Percentiles rank a stretch among this genome's conserved stretches.
Evolutionary conservation across 2,113 vertebrate genomes (phyloP).

Genomic region (Alligator sinensis): DNA sequence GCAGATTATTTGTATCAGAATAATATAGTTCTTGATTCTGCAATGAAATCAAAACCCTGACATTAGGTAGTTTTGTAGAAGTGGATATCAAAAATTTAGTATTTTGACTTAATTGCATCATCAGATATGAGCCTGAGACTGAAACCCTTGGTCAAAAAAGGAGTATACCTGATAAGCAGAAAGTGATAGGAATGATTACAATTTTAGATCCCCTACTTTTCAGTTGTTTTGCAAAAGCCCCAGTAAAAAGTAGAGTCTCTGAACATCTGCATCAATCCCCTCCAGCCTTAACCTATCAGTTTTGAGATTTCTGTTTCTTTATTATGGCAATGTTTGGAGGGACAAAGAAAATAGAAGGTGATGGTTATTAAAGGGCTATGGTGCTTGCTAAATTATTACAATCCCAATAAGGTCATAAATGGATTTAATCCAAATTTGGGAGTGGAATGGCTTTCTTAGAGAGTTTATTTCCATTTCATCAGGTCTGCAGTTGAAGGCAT

Average conservation of each 20-base stretch:
- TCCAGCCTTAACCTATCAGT: neutral
- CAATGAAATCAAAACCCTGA: neutral
- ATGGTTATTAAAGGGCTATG: neutral
- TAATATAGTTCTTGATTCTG: neutral
- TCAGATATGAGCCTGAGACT: neutral
- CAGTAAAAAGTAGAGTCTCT: neutral
- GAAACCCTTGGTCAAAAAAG: neutral
- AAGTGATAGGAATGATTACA: neutral
- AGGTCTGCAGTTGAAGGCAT: neutral
- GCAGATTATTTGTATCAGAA: neutral
- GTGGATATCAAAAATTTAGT: neutral
- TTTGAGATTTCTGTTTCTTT: neutral
- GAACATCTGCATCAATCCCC: neutral
- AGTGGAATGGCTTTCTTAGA: constrained; percentile 4
- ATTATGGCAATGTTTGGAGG: neutral
- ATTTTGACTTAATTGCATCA: neutral
- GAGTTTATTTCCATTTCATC: neutral
- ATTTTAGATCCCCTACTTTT: constrained; percentile 18
- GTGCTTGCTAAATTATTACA: neutral
- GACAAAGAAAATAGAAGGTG: neutral
- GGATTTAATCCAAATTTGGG: neutral
- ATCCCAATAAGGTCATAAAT: neutral
- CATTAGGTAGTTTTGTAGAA: neutral
- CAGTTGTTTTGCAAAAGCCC: neutral
- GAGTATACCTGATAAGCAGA: neutral